phyloP scores from a whole-genome alignment of 2,113 vertebrate species.

The Archilochus colubris region DNA sequence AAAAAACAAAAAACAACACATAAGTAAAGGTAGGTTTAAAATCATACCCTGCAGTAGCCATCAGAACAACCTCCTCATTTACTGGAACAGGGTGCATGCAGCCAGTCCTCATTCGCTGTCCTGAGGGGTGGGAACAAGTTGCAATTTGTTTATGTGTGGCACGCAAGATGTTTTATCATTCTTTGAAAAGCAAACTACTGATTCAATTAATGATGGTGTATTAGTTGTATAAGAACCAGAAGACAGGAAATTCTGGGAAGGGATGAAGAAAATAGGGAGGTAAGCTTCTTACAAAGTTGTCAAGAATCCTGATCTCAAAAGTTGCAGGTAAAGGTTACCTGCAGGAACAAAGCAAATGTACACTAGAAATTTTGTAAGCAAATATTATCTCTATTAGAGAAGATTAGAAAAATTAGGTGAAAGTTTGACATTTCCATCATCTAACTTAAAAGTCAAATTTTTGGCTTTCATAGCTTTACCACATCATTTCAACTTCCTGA shows the following conservation, averaged over 20 bases:
- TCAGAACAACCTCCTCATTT: not conserved
- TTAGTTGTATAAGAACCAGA: not conserved
- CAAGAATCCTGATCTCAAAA: not conserved
- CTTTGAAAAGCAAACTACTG: not conserved
- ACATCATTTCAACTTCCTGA: conserved; percentile 8
- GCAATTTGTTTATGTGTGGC: not conserved
- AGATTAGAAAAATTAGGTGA: conserved; percentile 11
- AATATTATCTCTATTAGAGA: not conserved
- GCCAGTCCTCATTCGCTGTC: not conserved
- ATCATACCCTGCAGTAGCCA: not conserved
- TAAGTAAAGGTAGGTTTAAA: not conserved
- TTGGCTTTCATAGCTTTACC: not conserved
- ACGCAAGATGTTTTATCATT: not conserved
- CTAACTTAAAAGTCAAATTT: conserved; percentile 1
- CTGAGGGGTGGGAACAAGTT: not conserved
- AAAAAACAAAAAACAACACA: not conserved
- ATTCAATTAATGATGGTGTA: not conserved
- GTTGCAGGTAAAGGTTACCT: not conserved
- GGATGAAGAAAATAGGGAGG: not conserved
- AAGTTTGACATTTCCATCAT: not conserved
- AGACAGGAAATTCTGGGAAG: not conserved
- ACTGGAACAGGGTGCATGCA: not conserved
- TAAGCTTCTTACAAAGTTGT: not conserved
- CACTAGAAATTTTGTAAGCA: not conserved
- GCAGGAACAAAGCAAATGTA: not conserved